These are phyloP conservation scores for Himalopsyche tibetana DNA, from an alignment of 2,888 invertebrate species.

Conservation along the genomic window DNA sequence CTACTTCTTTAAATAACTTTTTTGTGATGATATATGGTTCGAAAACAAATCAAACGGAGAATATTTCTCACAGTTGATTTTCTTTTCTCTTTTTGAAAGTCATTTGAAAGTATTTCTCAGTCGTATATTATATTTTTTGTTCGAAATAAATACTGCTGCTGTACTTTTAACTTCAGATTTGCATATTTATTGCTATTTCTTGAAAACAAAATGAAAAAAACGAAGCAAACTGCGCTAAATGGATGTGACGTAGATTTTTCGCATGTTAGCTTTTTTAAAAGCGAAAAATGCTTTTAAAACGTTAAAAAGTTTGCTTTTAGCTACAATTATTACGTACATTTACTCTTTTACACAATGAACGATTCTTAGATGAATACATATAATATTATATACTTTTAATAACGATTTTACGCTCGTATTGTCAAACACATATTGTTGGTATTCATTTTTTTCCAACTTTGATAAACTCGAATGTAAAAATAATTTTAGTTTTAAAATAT, in stretches of 20 bases:
- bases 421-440: too few relatives aligned
- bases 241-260: constrained; percentile 2
- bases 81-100: constrained; percentile 20
- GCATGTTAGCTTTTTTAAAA: background rate
- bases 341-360: too few relatives aligned
- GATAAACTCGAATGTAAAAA: too few relatives aligned
- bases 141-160: constrained; percentile 9
- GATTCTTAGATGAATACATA: too few relatives aligned
- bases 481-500: too few relatives aligned
- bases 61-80: constrained; percentile 19
- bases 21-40: constrained; percentile 28
- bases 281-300: too few relatives aligned
- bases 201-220: constrained; percentile 32
- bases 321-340: too few relatives aligned
- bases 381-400: too few relatives aligned
- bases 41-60: constrained; percentile 24
- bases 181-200: constrained; percentile 41
- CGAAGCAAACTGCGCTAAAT: constrained; percentile 17
- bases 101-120: constrained; percentile 27
- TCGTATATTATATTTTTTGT: constrained; percentile 36
- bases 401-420: too few relatives aligned
- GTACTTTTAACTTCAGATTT: constrained; percentile 33
- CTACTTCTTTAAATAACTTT: background rate
- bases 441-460: too few relatives aligned
- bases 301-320: too few relatives aligned